Base-by-base conservation (phyloP, 2,797 vertebrate species). In the Hypotaenidia okinawae region DNA sequence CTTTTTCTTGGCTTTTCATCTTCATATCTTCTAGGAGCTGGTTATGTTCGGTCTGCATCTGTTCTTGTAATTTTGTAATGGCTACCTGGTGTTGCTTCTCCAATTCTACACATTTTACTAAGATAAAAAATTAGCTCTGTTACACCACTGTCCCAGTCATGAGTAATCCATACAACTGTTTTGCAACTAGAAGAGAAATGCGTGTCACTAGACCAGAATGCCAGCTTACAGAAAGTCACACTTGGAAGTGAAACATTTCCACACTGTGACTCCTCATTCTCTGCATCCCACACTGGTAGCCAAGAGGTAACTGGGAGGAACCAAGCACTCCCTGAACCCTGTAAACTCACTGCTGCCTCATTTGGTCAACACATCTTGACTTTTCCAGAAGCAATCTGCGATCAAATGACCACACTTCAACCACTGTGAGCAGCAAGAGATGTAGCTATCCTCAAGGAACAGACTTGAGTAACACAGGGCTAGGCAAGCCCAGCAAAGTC, bases 61-160 rank as follows among this genome's bases (percentile, higher is more conserved):
- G 91, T 25, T 97, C 94, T 12, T 72, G 90, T 11, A 97, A 61
- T 32, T 98, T 97, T 92, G 96, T 90, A 58, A 99, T 87, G 32
- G 97, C 93, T 14, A 89, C 67, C 14, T 98, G 97, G 32, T 98
- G 98, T 23, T 98, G 97, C 5, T 92, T 96, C 83, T 98, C 97
- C 94, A 98, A 80, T 9, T 98, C 97, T 37, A 69, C 6, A 35
- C 49, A 83, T 73, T 91, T 92, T 28, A 74, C 96, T 97, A 67
- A 70, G 93, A 95, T 84, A 6, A 79, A 94, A 95, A 90, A 45
- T 37, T 0, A 84, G 13, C 55, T 89, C 35, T 78, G 54, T 95
- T 93, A 94, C 11, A 64, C 17, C 45, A 30, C 30, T 6, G 10
- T 51, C 15, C 10, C 1, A 0, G 27, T 47, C 62, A 33, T 33